Conservation (phyloP, 2,888 invertebrate genomes). For the Pyrrhia umbra region DNA sequence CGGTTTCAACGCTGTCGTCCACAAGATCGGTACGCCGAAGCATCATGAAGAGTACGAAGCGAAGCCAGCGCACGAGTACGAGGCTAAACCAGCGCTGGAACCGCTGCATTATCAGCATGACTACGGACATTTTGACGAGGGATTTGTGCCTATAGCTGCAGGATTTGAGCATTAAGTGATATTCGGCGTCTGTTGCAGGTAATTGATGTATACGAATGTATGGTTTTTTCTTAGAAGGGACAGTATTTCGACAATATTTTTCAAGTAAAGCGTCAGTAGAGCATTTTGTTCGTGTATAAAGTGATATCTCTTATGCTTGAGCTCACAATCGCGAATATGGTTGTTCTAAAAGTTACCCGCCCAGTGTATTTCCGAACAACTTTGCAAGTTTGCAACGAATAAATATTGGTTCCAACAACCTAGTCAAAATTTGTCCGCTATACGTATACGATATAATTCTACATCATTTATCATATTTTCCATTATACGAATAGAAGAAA, state of each 20-base stretch:
- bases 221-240: not conserved
- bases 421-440: too few relatives aligned
- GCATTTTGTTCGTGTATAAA: too few relatives aligned
- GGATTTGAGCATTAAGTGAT: slow-evolving; percentile 73
- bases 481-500: not conserved
- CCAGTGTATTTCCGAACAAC: too few relatives aligned
- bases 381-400: too few relatives aligned
- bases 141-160: slow-evolving; percentile 77
- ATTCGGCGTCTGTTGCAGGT: slow-evolving; percentile 10
- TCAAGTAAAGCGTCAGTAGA: too few relatives aligned
- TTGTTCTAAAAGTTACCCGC: too few relatives aligned
- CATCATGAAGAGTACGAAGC: slow-evolving; percentile 71
- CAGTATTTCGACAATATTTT: too few relatives aligned
- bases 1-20: slow-evolving; percentile 91
- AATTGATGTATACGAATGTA: slow-evolving; percentile 12
- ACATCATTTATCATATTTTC: not conserved
- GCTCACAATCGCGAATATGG: too few relatives aligned
- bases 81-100: slow-evolving; percentile 64
- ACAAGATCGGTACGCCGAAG: slow-evolving; percentile 87
- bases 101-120: slow-evolving; percentile 74
- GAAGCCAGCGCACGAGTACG: slow-evolving; percentile 55
- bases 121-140: slow-evolving; percentile 76
- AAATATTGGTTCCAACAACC: too few relatives aligned
- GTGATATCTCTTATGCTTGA: too few relatives aligned
- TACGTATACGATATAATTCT: too few relatives aligned